Conservation (phyloP, 2,797 vertebrate genomes). For the Mormyrus proboscirostris region DNA sequence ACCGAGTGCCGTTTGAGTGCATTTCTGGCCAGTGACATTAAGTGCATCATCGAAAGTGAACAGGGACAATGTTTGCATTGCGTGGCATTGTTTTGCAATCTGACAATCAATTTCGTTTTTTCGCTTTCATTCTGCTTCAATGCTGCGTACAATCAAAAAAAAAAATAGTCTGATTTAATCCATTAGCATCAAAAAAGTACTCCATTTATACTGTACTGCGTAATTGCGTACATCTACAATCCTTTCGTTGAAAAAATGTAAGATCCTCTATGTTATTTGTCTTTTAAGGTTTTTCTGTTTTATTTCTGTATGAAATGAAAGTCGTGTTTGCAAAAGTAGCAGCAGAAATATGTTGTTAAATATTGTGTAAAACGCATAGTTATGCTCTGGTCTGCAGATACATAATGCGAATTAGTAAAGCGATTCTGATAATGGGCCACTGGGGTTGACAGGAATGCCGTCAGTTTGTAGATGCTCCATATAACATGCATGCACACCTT, state of each 20-base stretch:
- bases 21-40: not conserved
- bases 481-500: not conserved
- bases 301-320: not conserved
- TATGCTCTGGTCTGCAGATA: not conserved
- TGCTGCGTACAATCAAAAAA: not conserved
- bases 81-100: not conserved
- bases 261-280: not conserved
- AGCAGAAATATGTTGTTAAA: not conserved
- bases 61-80: slow-evolving; percentile 1
- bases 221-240: not conserved
- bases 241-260: not conserved
- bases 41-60: slow-evolving; percentile 1
- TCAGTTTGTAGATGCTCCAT: not conserved
- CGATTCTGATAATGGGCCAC: not conserved
- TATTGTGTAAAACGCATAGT: not conserved
- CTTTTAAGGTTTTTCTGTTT: not conserved
- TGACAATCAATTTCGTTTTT: not conserved
- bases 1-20: not conserved
- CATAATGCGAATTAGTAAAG: not conserved
- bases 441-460: not conserved
- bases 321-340: not conserved
- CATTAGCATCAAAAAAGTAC: not conserved
- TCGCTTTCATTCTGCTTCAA: not conserved
- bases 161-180: slow-evolving; percentile 13
- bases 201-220: not conserved